Evolutionary conservation across 2,888 invertebrate species (phyloP), one percentile per base, ranked within the genome.

Genomic region (Autographa pulchrina): DNA sequence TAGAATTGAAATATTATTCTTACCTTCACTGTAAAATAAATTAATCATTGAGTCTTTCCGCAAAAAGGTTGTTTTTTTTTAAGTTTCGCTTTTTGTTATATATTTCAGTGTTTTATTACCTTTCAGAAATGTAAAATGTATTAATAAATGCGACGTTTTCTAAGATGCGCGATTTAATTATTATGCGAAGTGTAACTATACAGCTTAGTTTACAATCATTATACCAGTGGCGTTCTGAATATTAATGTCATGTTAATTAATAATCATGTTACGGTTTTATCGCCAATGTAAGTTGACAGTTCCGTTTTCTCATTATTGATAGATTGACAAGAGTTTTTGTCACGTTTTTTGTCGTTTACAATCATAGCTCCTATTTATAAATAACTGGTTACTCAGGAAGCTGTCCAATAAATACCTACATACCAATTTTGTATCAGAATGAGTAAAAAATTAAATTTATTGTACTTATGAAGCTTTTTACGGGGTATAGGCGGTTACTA

Each of bases 241-340:
- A 56, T 56, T 56, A 56, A 56, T 56, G 54, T 5, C 14, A 11
- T 59, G 35, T n/a, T 60, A 59, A 66, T 78, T 74, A 82, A 75
- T 82, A 78, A 25, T 56, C 79, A 66, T 68, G 79, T 79, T 54
- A 68, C 58, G 43, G 20, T 68, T 68, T 65, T 62, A 77, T 66
- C 58, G 59, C 7, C n/a, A 38, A 78, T 62, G 56, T 11, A 20
- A 72, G 16, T 68, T 73, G 81, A 77, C 81, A 68, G 38, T 73
- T 77, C 56, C 78, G 78, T 81, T 81, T 66, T 77, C 68, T 65
- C 9, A 65, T 72, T 64, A 66, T 81, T 73, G 74, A 72, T 80
- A 48, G 38, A 58, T 65, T 65, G 73, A 77, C 68, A 72, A 77
- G 62, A 32, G 60, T 80, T 68, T 77, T 43, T 72, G 62, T 14